Evolutionary conservation across 37 sponge, comb jelly and placozoan genomes (phyloP).

Genomic region (Dysidea cf. avara): DNA sequence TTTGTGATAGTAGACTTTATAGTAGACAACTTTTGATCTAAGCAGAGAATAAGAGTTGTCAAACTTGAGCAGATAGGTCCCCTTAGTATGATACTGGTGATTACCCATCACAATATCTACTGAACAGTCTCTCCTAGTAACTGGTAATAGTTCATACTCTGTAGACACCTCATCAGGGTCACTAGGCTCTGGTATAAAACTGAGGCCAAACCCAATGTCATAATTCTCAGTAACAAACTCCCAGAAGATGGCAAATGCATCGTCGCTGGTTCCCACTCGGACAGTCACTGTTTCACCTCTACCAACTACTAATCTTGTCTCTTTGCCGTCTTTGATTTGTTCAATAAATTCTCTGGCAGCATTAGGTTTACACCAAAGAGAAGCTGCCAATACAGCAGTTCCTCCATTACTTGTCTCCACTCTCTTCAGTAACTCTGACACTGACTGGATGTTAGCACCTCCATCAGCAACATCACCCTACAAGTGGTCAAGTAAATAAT

Average conservation of each 20-base stretch:
- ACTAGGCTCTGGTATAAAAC: slow-evolving; percentile 41
- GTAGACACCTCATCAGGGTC: slow-evolving; percentile 3
- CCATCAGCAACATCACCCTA: background rate
- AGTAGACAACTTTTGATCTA: slow-evolving; percentile 75
- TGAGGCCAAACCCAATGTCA: slow-evolving; percentile 88
- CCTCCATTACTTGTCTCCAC: background rate
- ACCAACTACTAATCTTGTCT: slow-evolving; percentile 30
- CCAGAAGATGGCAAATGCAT: slow-evolving; percentile 80
- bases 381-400: slow-evolving; percentile 13
- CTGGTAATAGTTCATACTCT: slow-evolving; percentile 54
- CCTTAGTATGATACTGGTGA: slow-evolving; percentile 70
- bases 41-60: slow-evolving; percentile 83
- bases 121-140: slow-evolving; percentile 66
- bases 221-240: slow-evolving; percentile 86
- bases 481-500: slow-evolving; percentile 16
- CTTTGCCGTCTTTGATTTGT: slow-evolving; percentile 11
- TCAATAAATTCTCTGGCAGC: slow-evolving; percentile 41
- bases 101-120: slow-evolving; percentile 78
- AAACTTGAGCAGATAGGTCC: slow-evolving; percentile 84
- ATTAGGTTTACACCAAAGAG: slow-evolving; percentile 69
- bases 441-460: no score
- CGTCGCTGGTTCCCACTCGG: slow-evolving; percentile 70
- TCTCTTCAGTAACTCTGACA: no score
- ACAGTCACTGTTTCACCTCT: slow-evolving; percentile 77
- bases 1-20: slow-evolving; percentile 84